These are phyloP conservation scores for Timandra comae DNA, from an alignment of 2,888 invertebrate species.

Conservation along the genomic window DNA sequence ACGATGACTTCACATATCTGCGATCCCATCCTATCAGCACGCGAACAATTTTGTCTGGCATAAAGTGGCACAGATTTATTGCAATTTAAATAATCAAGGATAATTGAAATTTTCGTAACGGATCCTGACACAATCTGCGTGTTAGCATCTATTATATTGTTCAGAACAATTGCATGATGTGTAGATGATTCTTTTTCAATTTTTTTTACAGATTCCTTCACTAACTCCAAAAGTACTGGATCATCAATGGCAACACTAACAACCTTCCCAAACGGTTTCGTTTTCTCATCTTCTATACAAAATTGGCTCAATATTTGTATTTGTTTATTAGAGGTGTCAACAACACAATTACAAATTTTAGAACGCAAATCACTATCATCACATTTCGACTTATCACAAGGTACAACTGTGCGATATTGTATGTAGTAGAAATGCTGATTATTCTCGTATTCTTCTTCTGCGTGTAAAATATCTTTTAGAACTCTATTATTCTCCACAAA, in stretches of 20 bases:
- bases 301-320: constrained; percentile 68
- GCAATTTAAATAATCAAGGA: constrained; percentile 46
- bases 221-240: constrained; percentile 35
- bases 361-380: constrained; percentile 39
- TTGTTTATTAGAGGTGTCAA: constrained; percentile 52
- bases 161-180: constrained; percentile 37
- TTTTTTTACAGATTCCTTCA: constrained; percentile 38
- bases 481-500: constrained; percentile 39
- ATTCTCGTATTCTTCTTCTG: constrained; percentile 50
- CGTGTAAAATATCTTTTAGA: constrained; percentile 44
- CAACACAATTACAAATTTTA: constrained; percentile 74
- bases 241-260: constrained; percentile 37
- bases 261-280: constrained; percentile 24
- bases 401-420: constrained; percentile 42
- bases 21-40: constrained; percentile 36
- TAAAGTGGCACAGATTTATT: constrained; percentile 32
- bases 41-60: constrained; percentile 38
- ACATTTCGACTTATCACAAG: constrained; percentile 43
- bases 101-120: constrained; percentile 43
- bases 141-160: constrained; percentile 41
- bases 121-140: constrained; percentile 40
- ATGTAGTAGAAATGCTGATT: constrained; percentile 45
- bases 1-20: constrained; percentile 48
- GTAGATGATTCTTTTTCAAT: constrained; percentile 42
- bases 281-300: constrained; percentile 55